Evolutionary conservation across 2,113 vertebrate species (phyloP).

Genomic region (Otocyon megalotis): DNA sequence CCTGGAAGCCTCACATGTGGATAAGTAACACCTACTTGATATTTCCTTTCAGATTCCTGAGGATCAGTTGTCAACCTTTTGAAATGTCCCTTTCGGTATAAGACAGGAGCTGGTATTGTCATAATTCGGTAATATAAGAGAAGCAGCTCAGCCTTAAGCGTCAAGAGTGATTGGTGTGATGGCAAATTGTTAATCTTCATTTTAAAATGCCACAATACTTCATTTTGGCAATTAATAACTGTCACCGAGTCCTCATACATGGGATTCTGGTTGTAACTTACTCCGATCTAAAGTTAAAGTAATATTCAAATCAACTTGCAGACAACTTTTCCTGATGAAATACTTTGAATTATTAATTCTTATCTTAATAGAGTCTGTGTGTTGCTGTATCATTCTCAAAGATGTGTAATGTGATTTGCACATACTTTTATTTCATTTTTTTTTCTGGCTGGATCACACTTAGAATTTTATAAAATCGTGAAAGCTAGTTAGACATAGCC

Average conservation of each 20-base stretch:
- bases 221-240: slow-evolving; percentile 73
- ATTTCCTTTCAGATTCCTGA: slow-evolving; percentile 80
- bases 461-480: neutral
- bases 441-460: neutral
- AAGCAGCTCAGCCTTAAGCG: slow-evolving; percentile 51
- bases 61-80: slow-evolving; percentile 68
- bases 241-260: neutral
- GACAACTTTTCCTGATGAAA: slow-evolving; percentile 28
- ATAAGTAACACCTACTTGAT: slow-evolving; percentile 72
- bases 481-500: neutral
- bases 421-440: neutral
- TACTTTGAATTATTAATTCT: slow-evolving; percentile 33
- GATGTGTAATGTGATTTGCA: neutral
- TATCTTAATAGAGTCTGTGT: neutral
- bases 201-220: slow-evolving; percentile 64
- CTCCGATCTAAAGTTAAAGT: neutral
- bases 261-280: neutral
- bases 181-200: slow-evolving; percentile 74
- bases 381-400: neutral
- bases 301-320: slow-evolving; percentile 3
- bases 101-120: slow-evolving; percentile 60
- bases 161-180: slow-evolving; percentile 72
- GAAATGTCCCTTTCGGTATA: slow-evolving; percentile 63
- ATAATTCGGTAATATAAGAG: neutral
- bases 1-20: slow-evolving; percentile 59